Percentiles rank a stretch among this genome's conserved stretches.
Evolutionary conservation across 2,888 invertebrate species (phyloP).

Genomic region (Drosophila eohydei): DNA sequence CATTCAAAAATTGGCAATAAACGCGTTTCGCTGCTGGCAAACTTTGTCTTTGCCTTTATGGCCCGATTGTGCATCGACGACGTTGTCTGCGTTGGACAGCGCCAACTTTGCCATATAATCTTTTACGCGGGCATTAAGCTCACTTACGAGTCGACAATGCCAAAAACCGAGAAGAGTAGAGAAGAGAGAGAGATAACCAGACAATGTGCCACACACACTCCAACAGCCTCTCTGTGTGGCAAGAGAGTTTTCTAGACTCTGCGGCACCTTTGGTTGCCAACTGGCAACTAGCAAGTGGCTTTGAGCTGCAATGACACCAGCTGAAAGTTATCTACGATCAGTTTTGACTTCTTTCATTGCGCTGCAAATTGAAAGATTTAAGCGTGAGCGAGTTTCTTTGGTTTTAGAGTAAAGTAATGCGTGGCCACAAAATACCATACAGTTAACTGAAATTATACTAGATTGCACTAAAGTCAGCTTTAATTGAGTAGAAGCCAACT

Average conservation of each 20-base stretch:
- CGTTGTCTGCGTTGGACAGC: slow-evolving; percentile 56
- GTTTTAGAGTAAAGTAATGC: neutral
- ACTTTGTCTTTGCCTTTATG: slow-evolving; percentile 62
- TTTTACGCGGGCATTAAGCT: slow-evolving; percentile 76
- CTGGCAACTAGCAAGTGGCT: slow-evolving; percentile 24
- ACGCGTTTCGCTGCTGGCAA: slow-evolving; percentile 65
- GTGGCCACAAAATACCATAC: neutral
- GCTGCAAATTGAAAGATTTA: neutral
- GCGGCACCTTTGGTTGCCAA: slow-evolving; percentile 45
- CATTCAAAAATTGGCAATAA: slow-evolving; percentile 80
- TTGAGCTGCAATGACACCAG: slow-evolving; percentile 50
- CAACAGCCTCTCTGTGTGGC: neutral
- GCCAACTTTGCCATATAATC: slow-evolving; percentile 75
- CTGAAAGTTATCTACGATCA: slow-evolving; percentile 42
- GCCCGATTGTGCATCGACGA: slow-evolving; percentile 16
- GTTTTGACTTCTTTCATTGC: slow-evolving; percentile 16
- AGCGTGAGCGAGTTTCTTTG: neutral
- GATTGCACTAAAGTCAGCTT: neutral
- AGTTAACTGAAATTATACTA: neutral
- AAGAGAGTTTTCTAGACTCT: slow-evolving; percentile 33
- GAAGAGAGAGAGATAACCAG: slow-evolving; percentile 22
- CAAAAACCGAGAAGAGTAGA: neutral
- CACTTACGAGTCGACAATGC: slow-evolving; percentile 64
- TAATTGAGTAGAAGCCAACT: neutral
- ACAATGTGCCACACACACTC: slow-evolving; percentile 29